Conservation (phyloP, 1,140 invertebrate species). For the Pseudomyrmex concolor region DNA sequence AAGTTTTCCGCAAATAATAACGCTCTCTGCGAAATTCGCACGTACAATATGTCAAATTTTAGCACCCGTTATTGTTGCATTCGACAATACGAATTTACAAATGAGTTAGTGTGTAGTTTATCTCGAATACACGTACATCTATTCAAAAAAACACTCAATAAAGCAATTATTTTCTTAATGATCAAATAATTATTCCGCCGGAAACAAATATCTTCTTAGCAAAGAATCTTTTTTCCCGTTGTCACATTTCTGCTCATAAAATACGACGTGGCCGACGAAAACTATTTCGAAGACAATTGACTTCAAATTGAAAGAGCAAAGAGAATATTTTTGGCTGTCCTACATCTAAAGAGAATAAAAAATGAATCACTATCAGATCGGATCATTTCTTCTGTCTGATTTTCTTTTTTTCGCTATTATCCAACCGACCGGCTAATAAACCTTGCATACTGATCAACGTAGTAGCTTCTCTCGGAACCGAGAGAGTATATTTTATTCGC, state of each 20-base stretch:
- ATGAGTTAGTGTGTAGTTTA: not conserved
- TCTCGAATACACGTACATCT: no score
- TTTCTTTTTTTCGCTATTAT: slow-evolving; percentile 19
- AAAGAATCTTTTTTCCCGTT: slow-evolving; percentile 8
- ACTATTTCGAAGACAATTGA: slow-evolving; percentile 35
- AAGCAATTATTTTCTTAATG: not conserved
- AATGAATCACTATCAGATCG: slow-evolving; percentile 34
- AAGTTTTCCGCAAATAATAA: not conserved
- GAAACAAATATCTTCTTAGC: not conserved
- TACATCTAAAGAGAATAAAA: slow-evolving; percentile 7
- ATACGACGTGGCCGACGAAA: slow-evolving; percentile 7
- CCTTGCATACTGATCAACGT: slow-evolving; percentile 10
- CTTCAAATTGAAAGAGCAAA: not conserved
- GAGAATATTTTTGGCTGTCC: not conserved
- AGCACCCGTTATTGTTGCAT: not conserved
- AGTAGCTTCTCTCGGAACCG: not conserved
- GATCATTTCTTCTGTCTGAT: not conserved
- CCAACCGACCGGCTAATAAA: slow-evolving; percentile 39
- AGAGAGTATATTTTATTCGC: slow-evolving; percentile 11
- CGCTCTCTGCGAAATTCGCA: not conserved
- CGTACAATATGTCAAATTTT: not conserved
- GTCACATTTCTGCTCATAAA: slow-evolving; percentile 17
- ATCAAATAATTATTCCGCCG: not conserved
- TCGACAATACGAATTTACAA: not conserved
- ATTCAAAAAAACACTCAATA: not conserved